Evolutionary conservation across 2,113 vertebrate genomes (phyloP).

Genomic region (Mormyrus lacerda): DNA sequence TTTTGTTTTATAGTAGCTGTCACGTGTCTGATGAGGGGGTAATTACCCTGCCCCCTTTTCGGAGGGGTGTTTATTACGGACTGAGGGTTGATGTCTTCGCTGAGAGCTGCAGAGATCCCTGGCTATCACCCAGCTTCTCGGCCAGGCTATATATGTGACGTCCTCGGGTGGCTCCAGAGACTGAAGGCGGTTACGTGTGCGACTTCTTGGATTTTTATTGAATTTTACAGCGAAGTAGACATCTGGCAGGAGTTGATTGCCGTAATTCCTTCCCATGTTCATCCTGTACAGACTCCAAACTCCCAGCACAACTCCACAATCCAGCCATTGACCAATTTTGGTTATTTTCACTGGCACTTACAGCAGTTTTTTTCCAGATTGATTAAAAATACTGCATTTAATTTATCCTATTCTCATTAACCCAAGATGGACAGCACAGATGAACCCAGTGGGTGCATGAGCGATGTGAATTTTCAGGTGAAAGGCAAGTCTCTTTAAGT

Average conservation of each 20-base stretch:
- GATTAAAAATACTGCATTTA: not conserved
- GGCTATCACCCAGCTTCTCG: not conserved
- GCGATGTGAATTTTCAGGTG: not conserved
- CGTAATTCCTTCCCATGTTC: not conserved
- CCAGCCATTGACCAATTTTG: not conserved
- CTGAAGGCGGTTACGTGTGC: not conserved
- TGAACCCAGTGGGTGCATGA: not conserved
- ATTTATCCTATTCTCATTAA: not conserved
- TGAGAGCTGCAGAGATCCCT: not conserved
- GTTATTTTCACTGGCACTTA: not conserved
- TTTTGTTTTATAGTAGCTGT: not conserved
- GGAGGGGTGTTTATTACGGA: not conserved
- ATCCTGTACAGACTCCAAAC: not conserved
- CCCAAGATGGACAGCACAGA: not conserved
- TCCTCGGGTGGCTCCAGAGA: not conserved
- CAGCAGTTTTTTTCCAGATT: not conserved
- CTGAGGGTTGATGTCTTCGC: not conserved
- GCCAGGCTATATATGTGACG: constrained; percentile 51
- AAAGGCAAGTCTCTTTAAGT: not conserved
- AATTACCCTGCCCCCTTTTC: not conserved
- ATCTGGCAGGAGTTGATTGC: not conserved
- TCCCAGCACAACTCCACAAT: not conserved
- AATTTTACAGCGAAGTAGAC: not conserved
- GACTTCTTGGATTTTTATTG: not conserved
- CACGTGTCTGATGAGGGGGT: not conserved